Evolutionary conservation across 2,113 vertebrate genomes (phyloP).

Genomic region (Lampris incognitus): DNA sequence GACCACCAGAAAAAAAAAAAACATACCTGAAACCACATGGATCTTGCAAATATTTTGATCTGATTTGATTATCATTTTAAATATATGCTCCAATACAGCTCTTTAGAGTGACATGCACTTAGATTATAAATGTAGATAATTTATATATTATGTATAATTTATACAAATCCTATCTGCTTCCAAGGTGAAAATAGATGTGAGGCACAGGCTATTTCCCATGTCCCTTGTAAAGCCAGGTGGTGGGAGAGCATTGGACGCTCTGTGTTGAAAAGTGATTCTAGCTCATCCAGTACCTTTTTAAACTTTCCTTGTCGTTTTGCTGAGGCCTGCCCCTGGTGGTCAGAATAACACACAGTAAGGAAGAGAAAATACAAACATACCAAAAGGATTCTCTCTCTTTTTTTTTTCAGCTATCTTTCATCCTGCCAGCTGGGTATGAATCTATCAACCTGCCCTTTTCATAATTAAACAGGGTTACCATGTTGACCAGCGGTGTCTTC

Average conservation of each 20-base stretch:
- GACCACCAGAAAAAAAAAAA: constrained; percentile 68
- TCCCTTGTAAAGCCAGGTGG: constrained; percentile 32
- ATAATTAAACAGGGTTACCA: not conserved
- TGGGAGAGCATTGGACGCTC: constrained; percentile 66
- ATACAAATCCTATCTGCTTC: constrained; percentile 41
- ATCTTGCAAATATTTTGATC: not conserved
- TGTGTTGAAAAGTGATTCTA: constrained; percentile 79
- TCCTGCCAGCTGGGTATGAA: constrained; percentile 14
- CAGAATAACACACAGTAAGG: constrained; percentile 97
- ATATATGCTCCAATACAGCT: constrained; percentile 34
- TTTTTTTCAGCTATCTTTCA: constrained; percentile 28
- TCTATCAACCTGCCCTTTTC: constrained; percentile 38
- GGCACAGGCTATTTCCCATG: constrained; percentile 14
- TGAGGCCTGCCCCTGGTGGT: constrained; percentile 99
- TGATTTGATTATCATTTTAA: too few relatives aligned
- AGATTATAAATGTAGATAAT: constrained; percentile 42
- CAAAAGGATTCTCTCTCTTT: constrained; percentile 81
- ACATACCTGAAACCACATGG: constrained; percentile 6
- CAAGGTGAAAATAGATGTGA: constrained; percentile 36
- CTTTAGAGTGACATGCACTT: constrained; percentile 48
- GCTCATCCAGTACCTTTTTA: constrained; percentile 99
- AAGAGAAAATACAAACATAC: constrained; percentile 90
- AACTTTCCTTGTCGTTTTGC: constrained; percentile 99
- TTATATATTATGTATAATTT: too few relatives aligned
- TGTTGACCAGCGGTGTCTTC: not conserved